These are phyloP conservation scores for Acyrthosiphon pisum DNA, from an alignment of 1,140 invertebrate genomes.

Conservation along the genomic window DNA sequence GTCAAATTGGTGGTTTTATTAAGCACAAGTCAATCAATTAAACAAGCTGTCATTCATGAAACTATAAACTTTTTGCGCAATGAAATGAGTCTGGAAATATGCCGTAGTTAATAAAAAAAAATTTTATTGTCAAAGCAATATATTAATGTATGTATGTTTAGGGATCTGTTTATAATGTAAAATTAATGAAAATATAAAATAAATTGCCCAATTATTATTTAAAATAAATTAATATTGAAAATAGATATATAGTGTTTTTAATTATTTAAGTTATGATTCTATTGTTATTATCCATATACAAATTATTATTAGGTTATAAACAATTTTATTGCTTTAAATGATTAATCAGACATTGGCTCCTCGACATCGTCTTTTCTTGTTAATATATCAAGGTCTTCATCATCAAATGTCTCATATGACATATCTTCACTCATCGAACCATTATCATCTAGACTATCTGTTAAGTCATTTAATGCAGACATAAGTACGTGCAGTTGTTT, in stretches of 20 bases:
- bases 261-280: not conserved
- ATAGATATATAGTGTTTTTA: not conserved
- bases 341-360: constrained; percentile 48
- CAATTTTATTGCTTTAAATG: not conserved
- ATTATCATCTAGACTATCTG: constrained; percentile 74
- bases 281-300: not conserved
- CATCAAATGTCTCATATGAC: constrained; percentile 68
- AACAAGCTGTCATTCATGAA: constrained; percentile 31
- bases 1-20: constrained; percentile 13
- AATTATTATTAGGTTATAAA: not conserved
- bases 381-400: constrained; percentile 61
- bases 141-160: not conserved
- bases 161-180: not conserved
- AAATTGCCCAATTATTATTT: not conserved
- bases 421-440: constrained; percentile 69
- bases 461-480: constrained; percentile 79
- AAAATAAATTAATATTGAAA: not conserved
- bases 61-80: constrained; percentile 42
- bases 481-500: constrained; percentile 91
- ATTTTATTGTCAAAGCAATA: not conserved
- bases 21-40: constrained; percentile 18
- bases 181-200: not conserved
- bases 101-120: not conserved
- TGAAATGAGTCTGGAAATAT: constrained; percentile 20
- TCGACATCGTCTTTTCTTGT: constrained; percentile 50